Percentiles rank a stretch among this genome's conserved stretches.
Conservation (phyloP, 2,888 invertebrate species). For the Tetragnatha montana region DNA sequence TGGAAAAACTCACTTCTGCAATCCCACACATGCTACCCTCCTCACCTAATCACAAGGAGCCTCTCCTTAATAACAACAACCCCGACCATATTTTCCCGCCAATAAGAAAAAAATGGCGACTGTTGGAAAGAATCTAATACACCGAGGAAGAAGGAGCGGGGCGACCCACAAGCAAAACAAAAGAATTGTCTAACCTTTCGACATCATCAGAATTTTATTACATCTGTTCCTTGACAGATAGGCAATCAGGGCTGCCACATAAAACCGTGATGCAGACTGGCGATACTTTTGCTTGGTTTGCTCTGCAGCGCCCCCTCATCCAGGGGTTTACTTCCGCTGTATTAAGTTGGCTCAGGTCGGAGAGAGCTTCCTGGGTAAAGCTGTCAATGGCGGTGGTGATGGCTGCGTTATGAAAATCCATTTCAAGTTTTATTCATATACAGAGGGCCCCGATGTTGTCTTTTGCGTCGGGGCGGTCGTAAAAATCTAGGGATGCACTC, state of each 20-base stretch:
- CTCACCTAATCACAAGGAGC: neutral
- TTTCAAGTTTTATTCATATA: conserved; percentile 45
- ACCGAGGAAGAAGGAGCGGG: neutral
- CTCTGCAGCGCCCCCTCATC: neutral
- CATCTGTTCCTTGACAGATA: conserved; percentile 55
- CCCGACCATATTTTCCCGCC: conserved; percentile 5
- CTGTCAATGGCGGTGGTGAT: conserved; percentile 12
- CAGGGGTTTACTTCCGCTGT: conserved; percentile 14
- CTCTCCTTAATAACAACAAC: conserved; percentile 21
- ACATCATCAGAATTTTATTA: conserved; percentile 65
- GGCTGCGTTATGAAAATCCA: conserved; percentile 43
- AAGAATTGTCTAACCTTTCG: conserved; percentile 53
- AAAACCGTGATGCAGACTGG: conserved; percentile 43
- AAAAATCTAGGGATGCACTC: conserved; percentile 26
- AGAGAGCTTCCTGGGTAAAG: neutral
- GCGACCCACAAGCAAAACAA: conserved; percentile 23
- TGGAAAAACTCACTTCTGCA: too few relatives aligned
- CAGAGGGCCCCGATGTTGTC: conserved; percentile 3
- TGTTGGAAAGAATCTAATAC: conserved; percentile 44
- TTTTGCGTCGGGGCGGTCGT: conserved; percentile 19
- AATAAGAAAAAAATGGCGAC: neutral
- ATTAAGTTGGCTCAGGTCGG: conserved; percentile 2
- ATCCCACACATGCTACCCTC: neutral
- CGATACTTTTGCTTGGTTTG: conserved; percentile 49
- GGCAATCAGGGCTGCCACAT: conserved; percentile 45